A percentile compares a stretch with the other conserved stretches of the same genome.
Evolutionary conservation across 2,888 invertebrate species (phyloP).

Genomic region (Zootermopsis nevadensis): DNA sequence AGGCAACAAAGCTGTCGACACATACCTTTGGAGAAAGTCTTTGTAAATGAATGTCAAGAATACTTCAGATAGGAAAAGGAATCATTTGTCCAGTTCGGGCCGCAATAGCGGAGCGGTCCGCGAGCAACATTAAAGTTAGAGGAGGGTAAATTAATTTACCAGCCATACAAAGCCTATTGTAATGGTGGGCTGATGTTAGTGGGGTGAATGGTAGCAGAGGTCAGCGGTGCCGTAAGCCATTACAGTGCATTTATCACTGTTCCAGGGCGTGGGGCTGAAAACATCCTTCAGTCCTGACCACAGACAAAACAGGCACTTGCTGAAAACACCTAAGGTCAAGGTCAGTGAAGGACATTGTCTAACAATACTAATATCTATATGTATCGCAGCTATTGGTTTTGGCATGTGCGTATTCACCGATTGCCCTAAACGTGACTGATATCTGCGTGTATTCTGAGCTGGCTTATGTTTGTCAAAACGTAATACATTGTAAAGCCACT

Average conservation of each 20-base stretch:
- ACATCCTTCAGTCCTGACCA: conserved; percentile 31
- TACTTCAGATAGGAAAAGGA: too few species aligned
- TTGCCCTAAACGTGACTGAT: background rate
- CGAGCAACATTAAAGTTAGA: too few species aligned
- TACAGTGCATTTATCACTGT: conserved; percentile 41
- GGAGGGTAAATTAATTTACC: background rate
- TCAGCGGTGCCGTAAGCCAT: conserved; percentile 31
- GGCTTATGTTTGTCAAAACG: too few species aligned
- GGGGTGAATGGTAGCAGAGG: conserved; percentile 6
- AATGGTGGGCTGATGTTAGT: conserved; percentile 9
- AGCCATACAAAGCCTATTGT: background rate
- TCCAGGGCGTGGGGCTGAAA: conserved; percentile 19
- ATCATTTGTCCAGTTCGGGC: too few species aligned
- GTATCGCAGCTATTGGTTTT: background rate
- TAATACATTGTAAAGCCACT: too few species aligned
- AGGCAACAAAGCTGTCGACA: too few species aligned
- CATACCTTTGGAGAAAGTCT: too few species aligned
- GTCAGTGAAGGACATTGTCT: conserved; percentile 15
- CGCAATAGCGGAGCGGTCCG: too few species aligned
- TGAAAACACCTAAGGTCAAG: conserved; percentile 29
- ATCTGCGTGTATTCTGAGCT: background rate
- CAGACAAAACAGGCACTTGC: conserved; percentile 24
- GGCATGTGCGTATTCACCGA: background rate
- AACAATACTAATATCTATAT: background rate
- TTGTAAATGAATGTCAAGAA: too few species aligned